Evolutionary conservation across 2,797 vertebrate species (phyloP), one percentile per base, ranked within the genome.

Genomic region (Enteromius trimaculatus): DNA sequence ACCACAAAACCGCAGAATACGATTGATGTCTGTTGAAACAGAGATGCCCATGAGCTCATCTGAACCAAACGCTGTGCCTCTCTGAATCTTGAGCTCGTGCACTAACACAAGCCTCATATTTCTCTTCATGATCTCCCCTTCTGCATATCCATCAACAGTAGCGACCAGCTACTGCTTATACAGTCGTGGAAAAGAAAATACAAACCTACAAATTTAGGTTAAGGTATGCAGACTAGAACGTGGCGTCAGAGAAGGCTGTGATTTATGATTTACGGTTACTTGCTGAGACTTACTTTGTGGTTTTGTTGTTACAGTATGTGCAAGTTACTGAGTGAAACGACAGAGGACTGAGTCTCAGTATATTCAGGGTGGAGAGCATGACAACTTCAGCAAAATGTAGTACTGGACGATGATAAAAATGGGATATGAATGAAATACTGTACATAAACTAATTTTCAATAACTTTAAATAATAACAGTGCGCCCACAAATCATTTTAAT

Each of bases 41-140:
- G 90, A 92, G 90, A 92, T 93, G 91, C 88, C 90, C 90, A 93
- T 95, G 93, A 94, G 89, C 92, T 94, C 93, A 94, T 90, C 90
- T 89, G 88, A 92, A 92, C 89, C 92, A 92, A 93, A 93, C 90
- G 93, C 93, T 93, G 81, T 79, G 76, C 58, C 70, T 82, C 68
- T 70, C 83, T 84, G 75, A 84, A 79, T 69, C 19, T n/a, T 77
- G 39, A 84, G 81, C 75, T 71, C 14, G 44, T 39, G 47, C 49
- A 62, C 42, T 64, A 65, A 74, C 39, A 53, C 65, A 80, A 72
- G 62, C 66, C 58, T 77, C 75, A 65, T 79, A 79, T 81, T 84
- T 80, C 86, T 83, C 81, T 51, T 68, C 72, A 16, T 29, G 68
- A 70, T 85, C 76, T 66, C 81, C 84, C 55, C 31, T 82, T 84